Percentiles rank a stretch among this genome's conserved stretches.
Evolutionary conservation across 1,140 invertebrate species (phyloP).

Genomic region (Drosophila azteca): DNA sequence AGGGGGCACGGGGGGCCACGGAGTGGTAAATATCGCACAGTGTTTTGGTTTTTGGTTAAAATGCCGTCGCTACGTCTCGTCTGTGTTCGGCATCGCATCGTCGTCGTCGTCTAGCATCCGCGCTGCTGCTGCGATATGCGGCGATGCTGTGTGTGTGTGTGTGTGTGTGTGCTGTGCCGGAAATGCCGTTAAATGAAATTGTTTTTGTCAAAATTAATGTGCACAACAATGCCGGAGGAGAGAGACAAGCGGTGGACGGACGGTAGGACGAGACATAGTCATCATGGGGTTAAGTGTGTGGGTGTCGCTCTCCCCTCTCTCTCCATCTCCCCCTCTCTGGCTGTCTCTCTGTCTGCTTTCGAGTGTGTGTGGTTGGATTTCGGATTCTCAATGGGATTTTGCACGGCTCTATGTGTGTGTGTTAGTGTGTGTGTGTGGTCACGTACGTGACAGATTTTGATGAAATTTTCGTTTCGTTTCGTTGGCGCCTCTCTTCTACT

Average conservation of each 20-base stretch:
- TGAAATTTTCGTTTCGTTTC: constrained; percentile 56
- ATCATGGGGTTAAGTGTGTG: constrained; percentile 61
- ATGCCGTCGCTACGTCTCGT: constrained; percentile 27
- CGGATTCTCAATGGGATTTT: constrained; percentile 6
- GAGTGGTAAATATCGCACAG: constrained; percentile 16
- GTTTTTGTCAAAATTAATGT: constrained; percentile 78
- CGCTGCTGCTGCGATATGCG: constrained; percentile 29
- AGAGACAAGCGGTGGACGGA: constrained; percentile 26
- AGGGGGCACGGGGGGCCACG: background rate
- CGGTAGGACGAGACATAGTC: constrained; percentile 25
- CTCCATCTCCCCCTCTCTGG: background rate
- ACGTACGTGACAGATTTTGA: constrained; percentile 74
- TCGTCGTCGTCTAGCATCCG: constrained; percentile 36
- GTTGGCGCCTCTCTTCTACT: constrained; percentile 14
- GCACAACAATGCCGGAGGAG: constrained; percentile 39
- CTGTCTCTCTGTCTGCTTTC: background rate
- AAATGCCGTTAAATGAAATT: constrained; percentile 76
- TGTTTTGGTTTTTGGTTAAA: constrained; percentile 54
- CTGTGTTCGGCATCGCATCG: no score
- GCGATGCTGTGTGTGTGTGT: constrained; percentile 1
- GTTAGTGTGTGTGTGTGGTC: constrained; percentile 19
- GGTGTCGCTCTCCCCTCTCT: constrained; percentile 8
- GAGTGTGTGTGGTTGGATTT: constrained; percentile 1
- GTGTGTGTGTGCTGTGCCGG: constrained; percentile 47
- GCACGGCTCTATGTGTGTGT: background rate